These are phyloP conservation scores for Acronicta alni DNA, from an alignment of 2,888 invertebrate genomes.

Conservation along the genomic window DNA sequence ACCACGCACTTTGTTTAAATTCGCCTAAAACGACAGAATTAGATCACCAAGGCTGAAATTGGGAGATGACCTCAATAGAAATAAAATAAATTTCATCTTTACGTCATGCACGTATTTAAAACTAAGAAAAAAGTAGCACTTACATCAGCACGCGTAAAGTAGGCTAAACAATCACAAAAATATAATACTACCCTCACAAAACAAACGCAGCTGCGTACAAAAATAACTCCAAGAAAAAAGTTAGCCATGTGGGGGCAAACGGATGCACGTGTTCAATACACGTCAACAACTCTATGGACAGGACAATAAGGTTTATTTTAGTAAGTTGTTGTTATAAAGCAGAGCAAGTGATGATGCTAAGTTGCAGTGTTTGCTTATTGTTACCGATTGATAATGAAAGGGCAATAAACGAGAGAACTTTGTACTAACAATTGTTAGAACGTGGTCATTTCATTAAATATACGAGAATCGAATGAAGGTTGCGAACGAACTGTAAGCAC, in stretches of 20 bases:
- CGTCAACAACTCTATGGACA: slow-evolving; percentile 51
- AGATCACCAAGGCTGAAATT: slow-evolving; percentile 46
- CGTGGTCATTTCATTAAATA: slow-evolving; percentile 36
- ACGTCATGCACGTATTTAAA: slow-evolving; percentile 36
- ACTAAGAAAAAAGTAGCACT: slow-evolving; percentile 34
- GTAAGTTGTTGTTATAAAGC: slow-evolving; percentile 48
- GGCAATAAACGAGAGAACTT: slow-evolving; percentile 54
- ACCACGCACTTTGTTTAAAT: slow-evolving; percentile 34
- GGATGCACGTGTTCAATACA: slow-evolving; percentile 58
- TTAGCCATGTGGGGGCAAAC: slow-evolving; percentile 67
- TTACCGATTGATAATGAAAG: slow-evolving; percentile 55
- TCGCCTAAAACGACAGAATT: slow-evolving; percentile 45
- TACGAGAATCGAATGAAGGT: slow-evolving; percentile 23
- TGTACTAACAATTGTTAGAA: slow-evolving; percentile 40
- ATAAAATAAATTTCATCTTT: slow-evolving; percentile 39
- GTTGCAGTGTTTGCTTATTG: slow-evolving; percentile 58
- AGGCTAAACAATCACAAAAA: slow-evolving; percentile 48
- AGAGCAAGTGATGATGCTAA: slow-evolving; percentile 58
- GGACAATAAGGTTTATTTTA: slow-evolving; percentile 52
- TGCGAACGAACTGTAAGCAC: slow-evolving; percentile 22
- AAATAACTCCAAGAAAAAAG: slow-evolving; percentile 71
- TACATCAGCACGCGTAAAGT: slow-evolving; percentile 37
- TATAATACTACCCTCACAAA: slow-evolving; percentile 67
- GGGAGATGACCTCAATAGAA: slow-evolving; percentile 35
- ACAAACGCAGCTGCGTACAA: slow-evolving; percentile 73